Base-by-base conservation (phyloP, 23 tunicate genomes). In the Clavelina lepadiformis region DNA sequence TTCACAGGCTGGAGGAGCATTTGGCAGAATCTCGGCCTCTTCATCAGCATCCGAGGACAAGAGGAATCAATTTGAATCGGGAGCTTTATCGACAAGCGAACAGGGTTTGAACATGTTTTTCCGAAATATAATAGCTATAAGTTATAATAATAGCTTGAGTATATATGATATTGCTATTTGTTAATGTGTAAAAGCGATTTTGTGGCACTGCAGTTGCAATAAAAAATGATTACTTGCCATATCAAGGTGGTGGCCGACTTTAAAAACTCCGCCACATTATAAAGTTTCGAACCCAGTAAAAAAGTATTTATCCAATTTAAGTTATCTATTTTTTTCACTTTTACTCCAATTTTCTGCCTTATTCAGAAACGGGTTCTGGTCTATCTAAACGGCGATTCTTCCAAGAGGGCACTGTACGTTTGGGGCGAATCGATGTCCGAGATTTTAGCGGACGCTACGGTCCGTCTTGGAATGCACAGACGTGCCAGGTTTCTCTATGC, bases 321-420 rank as follows among this genome's bases (percentile, higher is more conserved):
- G n/a, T n/a, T n/a, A n/a, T n/a, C n/a, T n/a, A n/a, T n/a, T n/a
- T n/a, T n/a, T n/a, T n/a, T 44, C 50, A 13, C 13, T 21, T 13
- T 21, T 21, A 54, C 21, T 54, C 21, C 24, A 54, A 54, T 54
- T 54, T 19, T 54, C 8, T 15, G 8, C 21, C 61, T 59, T 35
- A n/a, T 61, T 33, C 51, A 86, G 95, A 86, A 86, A 72, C 78
- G 95, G 38, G 82, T 86, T 20, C 53, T 67, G 71, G 85, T 86
- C 38, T 63, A 71, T 26, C 63, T 28, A 33, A 78, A 63, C 3
- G 95, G 82, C 1, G 79, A 78, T 25, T 51, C 95, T 8, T 35
- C 71, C 3, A 50, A 47, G 29, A 46, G 28, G 47, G 55, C 80
- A 8, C 80, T 37, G 2, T 78, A 71, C 31, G 85, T 81, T 3